Percentiles rank a stretch among this genome's conserved stretches.
Conservation (phyloP, 2,888 invertebrate genomes). For the Chesias legatella region DNA sequence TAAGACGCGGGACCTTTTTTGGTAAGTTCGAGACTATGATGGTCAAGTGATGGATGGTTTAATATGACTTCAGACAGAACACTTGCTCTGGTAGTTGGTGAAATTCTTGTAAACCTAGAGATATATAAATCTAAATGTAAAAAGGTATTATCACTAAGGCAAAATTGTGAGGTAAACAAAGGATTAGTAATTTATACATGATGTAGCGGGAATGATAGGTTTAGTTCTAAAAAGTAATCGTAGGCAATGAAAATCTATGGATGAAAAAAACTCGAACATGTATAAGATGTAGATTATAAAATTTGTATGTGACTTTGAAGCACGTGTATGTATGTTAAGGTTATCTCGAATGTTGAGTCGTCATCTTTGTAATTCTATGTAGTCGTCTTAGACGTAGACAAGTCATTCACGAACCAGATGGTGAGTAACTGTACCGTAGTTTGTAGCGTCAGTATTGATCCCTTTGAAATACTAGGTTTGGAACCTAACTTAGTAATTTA, state of each 20-base stretch:
- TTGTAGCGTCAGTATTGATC: constrained; percentile 8
- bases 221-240: no score
- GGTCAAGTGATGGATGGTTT: constrained; percentile 4
- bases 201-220: no score
- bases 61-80: not conserved
- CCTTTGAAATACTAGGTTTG: constrained; percentile 12
- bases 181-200: no score
- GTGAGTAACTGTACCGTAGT: not conserved
- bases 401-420: not conserved
- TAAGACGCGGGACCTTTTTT: not conserved
- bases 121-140: no score
- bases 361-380: constrained; percentile 26
- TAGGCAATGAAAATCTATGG: no score
- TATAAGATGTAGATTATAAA: not conserved
- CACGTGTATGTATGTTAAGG: constrained; percentile 7
- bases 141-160: no score
- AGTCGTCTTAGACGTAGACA: constrained; percentile 14
- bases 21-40: constrained; percentile 3
- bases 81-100: constrained; percentile 1
- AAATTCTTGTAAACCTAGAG: no score
- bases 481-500: constrained; percentile 5
- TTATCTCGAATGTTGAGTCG: constrained; percentile 15
- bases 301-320: constrained; percentile 8
- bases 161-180: no score
- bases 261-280: no score